These are phyloP conservation scores for Mercenaria mercenaria DNA, from an alignment of 1,140 invertebrate species.

Conservation along the genomic window DNA sequence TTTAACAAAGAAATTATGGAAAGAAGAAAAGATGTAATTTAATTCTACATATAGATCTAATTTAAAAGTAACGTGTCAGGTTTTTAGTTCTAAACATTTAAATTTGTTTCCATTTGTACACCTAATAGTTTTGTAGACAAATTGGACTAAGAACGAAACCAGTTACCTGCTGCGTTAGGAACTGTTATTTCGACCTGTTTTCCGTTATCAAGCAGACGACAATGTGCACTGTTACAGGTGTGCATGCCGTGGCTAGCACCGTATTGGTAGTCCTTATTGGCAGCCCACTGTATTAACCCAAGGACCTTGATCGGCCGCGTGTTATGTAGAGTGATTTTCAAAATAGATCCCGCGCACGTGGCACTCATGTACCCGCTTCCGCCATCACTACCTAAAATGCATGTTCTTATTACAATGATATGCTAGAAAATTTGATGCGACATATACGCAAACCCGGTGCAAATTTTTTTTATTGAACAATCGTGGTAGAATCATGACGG, in stretches of 20 bases:
- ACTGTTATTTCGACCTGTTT: constrained; percentile 71
- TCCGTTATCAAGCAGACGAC: constrained; percentile 69
- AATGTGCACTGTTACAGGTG: constrained; percentile 69
- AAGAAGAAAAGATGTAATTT: no score
- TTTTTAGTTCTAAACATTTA: no score
- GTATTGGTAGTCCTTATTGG: constrained; percentile 65
- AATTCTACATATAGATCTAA: no score
- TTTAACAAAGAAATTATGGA: no score
- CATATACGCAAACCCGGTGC: not conserved
- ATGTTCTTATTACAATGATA: not conserved
- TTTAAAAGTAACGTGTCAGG: no score
- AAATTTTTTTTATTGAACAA: no score
- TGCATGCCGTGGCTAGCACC: constrained; percentile 68
- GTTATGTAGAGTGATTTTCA: constrained; percentile 74
- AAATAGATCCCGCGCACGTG: constrained; percentile 63
- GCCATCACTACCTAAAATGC: constrained; percentile 74
- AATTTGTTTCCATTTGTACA: no score
- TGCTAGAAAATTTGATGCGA: not conserved
- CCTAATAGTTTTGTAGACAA: no score
- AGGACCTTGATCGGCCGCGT: constrained; percentile 73
- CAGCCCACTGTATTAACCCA: constrained; percentile 75
- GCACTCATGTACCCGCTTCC: constrained; percentile 75
- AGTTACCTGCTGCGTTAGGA: constrained; percentile 72
- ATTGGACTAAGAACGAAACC: no score
- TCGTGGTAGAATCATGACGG: no score